These are phyloP conservation scores for Caranx ignobilis DNA, from an alignment of 2,113 vertebrate species.

Conservation along the genomic window DNA sequence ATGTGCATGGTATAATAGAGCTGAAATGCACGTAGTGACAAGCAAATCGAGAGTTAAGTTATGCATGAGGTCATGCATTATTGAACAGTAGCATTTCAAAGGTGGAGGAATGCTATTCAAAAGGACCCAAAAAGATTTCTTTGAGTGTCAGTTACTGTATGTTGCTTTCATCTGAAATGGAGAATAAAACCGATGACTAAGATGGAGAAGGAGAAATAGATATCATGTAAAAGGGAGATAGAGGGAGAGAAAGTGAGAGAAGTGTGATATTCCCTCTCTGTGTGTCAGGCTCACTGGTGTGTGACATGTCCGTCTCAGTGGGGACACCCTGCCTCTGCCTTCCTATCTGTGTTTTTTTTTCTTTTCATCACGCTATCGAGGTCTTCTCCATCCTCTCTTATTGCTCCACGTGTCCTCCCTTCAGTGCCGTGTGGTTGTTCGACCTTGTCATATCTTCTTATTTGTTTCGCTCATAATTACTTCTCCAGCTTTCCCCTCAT, in stretches of 20 bases:
- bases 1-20: slow-evolving; percentile 19
- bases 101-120: slow-evolving; percentile 36
- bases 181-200: slow-evolving; percentile 20
- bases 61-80: slow-evolving; percentile 69
- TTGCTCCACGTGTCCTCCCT: slow-evolving; percentile 32
- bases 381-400: slow-evolving; percentile 33
- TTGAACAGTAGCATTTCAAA: slow-evolving; percentile 65
- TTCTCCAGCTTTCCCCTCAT: not conserved
- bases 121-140: slow-evolving; percentile 41
- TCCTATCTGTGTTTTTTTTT: slow-evolving; percentile 39
- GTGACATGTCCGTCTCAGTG: slow-evolving; percentile 71
- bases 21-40: slow-evolving; percentile 37
- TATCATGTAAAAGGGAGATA: slow-evolving; percentile 23
- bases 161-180: slow-evolving; percentile 34
- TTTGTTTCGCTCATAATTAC: slow-evolving; percentile 4
- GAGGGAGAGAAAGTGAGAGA: slow-evolving; percentile 24
- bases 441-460: slow-evolving; percentile 38
- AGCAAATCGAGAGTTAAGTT: slow-evolving; percentile 50
- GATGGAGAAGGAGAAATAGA: slow-evolving; percentile 48
- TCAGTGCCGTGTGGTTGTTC: slow-evolving; percentile 42
- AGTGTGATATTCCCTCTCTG: slow-evolving; percentile 56
- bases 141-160: slow-evolving; percentile 39
- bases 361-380: slow-evolving; percentile 37
- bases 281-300: slow-evolving; percentile 68
- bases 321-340: slow-evolving; percentile 59